Base-by-base conservation (phyloP, 2,797 vertebrate species). In the Caiman crocodilus region DNA sequence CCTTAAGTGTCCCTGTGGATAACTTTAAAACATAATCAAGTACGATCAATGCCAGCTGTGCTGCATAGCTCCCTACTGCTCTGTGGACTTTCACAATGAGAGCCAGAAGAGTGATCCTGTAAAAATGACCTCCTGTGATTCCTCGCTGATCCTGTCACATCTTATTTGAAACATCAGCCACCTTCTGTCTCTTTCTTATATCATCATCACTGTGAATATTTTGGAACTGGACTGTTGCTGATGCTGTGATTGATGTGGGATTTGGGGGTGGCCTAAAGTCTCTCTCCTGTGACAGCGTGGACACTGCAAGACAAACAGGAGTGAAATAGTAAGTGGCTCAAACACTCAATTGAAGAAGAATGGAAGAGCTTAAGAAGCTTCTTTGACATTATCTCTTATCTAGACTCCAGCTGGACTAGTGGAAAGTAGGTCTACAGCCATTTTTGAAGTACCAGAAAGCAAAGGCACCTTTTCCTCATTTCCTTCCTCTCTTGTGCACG, bases 21-120 rank as follows among this genome's bases (percentile, higher is more conserved):
- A 87, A 92, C 86, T 92, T 94, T 93, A 91, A 90, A 91, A 95
- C 92, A 74, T 91, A 94, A 94, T 94, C 92, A 91, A 65, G 7
- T 87, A 65, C 92, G 92, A 96, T 96, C 96, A 93, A 92, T 94
- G 78, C 69, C 74, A 76, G 74, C 85, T 88, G 57, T 35, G 20
- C 30, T 42, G 32, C 23, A 88, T 91, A 75, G 42, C 63, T 65
- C 91, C 35, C 90, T 60, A 77, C 69, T 95, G 78, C 82, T 96
- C 65, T 1, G 0, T 87, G 87, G 89, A 26, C 90, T 91, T 65
- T 86, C 93, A 61, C 17, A 78, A 74, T 76, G 56, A 14, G 21
- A 35, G 11, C 32, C 67, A 71, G 67, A 76, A 71, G 58, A 90
- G 30, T 0, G 0, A 88, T 91, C 93, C 92, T 88, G 82, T 88